Base-by-base conservation (phyloP, 2,113 vertebrate genomes). In the Miniopterus natalensis region DNA sequence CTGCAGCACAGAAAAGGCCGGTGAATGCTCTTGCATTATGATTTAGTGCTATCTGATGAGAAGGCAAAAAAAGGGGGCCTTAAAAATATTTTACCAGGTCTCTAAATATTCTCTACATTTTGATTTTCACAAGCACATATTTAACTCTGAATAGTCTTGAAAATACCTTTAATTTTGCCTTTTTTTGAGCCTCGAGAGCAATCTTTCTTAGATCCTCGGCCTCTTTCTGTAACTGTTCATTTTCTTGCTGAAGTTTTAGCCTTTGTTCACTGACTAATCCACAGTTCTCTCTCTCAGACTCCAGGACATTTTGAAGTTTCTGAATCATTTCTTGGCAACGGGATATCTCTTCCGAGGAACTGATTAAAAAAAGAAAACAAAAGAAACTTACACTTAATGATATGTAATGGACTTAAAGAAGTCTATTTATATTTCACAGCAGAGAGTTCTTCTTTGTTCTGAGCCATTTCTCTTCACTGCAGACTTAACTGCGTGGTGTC, bases 191-290 rank as follows among this genome's bases (percentile, higher is more conserved):
- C 20, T 99, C 98, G 47, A 95, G 27, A 15, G 98, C 98, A 57
- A 98, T 85, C 94, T 99, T 99, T 65, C 99, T 99, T 88, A 99
- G 98, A 57, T 98, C 97, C 5, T 99, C 99, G 86, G 98, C 98
- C 97, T 99, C 99, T 61, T 98, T 99, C 94, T 97, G 98, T 55
- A 99, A 95, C 88, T 99, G 98, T 93, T 99, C 98, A 97, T 99
- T 99, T 95, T 99, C 99, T 97, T 99, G 98, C 93, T 99, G 99
- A 90, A 99, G 99, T 92, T 98, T 98, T 29, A 99, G 98, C 57
- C 99, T 98, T 92, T 99, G 98, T 84, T 99, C 99, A 79, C 99
- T 99, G 90, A 99, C 97, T n/a, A 92, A 89, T 11, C 98, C 95
- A 81, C 99, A 99, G 96, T 99, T 98, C 9, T 99, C 98, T 94